phyloP scores from a whole-genome alignment of 2,888 invertebrate genomes.

The Miltochrista miniata region DNA sequence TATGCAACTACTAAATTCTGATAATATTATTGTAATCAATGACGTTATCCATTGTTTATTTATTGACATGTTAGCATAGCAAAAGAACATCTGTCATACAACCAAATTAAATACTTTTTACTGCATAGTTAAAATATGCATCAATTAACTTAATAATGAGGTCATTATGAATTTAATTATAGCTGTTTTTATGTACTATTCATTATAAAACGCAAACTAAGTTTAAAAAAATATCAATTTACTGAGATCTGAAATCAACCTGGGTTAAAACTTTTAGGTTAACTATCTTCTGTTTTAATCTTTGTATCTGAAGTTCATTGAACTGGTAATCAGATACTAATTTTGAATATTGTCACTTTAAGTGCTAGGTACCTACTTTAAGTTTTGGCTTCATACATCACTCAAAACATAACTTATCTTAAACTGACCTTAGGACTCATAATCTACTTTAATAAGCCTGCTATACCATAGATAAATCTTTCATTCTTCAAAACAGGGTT shows the following conservation, averaged over 20 bases:
- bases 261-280: too few species aligned
- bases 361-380: too few species aligned
- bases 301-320: constrained; percentile 1
- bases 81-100: background rate
- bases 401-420: too few species aligned
- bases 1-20: constrained; percentile 4
- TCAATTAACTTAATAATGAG: too few species aligned
- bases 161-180: background rate
- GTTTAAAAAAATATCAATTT: too few species aligned
- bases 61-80: background rate
- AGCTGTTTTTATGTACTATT: background rate
- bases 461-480: too few species aligned
- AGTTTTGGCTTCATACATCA: too few species aligned
- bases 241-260: too few species aligned
- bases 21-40: constrained; percentile 8
- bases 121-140: background rate
- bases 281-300: background rate
- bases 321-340: background rate
- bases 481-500: too few species aligned
- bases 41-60: background rate
- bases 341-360: too few species aligned
- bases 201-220: background rate
- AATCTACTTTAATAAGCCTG: too few species aligned
- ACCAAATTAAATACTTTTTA: background rate
- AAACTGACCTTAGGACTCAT: too few species aligned